These are phyloP conservation scores for Chironomus riparius DNA, from an alignment of 2,888 invertebrate genomes.

Conservation along the genomic window DNA sequence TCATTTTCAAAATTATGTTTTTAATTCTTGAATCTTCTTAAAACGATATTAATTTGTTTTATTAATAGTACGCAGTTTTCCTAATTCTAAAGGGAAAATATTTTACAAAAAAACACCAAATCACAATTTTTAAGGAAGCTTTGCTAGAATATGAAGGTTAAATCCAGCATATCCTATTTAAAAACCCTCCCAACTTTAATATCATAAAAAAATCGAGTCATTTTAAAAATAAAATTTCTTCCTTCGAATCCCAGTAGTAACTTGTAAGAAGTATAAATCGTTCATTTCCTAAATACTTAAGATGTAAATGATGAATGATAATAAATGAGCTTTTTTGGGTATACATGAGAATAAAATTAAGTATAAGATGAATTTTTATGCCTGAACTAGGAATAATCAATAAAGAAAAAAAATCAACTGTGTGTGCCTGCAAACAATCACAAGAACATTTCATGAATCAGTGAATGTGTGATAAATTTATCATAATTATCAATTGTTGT, in stretches of 20 bases:
- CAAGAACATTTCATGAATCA: not conserved
- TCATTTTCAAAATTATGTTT: too few species aligned
- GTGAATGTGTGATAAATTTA: not conserved
- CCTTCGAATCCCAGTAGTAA: not conserved
- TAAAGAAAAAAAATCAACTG: not conserved
- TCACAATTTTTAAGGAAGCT: too few species aligned
- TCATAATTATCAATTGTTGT: not conserved
- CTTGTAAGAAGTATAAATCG: not conserved
- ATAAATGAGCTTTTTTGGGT: not conserved
- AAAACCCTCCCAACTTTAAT: not conserved
- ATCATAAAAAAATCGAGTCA: not conserved
- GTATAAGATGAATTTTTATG: conserved; percentile 1
- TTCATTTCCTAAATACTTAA: not conserved
- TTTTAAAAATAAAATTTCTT: not conserved
- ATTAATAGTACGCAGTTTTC: too few species aligned
- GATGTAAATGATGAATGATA: not conserved
- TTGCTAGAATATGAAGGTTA: not conserved
- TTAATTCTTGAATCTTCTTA: too few species aligned
- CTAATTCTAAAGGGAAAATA: too few species aligned
- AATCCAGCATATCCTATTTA: too few species aligned
- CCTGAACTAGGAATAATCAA: conserved; percentile 2
- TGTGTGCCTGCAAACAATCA: conserved; percentile 21
- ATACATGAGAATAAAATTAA: not conserved
- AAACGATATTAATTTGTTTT: too few species aligned
- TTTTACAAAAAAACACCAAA: too few species aligned